Evolutionary conservation across 2,888 invertebrate genomes (phyloP).

Genomic region (Ectemnius cavifrons): DNA sequence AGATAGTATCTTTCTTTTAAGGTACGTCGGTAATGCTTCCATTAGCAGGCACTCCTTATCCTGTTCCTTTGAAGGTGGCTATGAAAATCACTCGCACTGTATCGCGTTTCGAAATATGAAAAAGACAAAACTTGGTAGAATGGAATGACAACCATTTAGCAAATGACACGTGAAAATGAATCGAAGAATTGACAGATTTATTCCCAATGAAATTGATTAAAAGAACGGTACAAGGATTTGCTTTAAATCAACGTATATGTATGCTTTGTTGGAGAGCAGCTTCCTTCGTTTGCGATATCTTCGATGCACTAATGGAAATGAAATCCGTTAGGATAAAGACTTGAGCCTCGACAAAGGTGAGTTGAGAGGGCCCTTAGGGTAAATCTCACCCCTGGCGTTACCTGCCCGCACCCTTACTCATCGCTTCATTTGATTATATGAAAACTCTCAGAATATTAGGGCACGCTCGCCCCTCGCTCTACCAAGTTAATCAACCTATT

Average conservation of each 20-base stretch:
- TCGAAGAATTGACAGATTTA: too few species aligned
- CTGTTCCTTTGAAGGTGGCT: slow-evolving; percentile 6
- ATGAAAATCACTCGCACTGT: too few species aligned
- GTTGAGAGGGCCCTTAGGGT: slow-evolving; percentile 56
- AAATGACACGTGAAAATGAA: too few species aligned
- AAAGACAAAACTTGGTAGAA: too few species aligned
- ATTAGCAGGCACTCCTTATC: slow-evolving; percentile 56
- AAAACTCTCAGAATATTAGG: slow-evolving; percentile 42
- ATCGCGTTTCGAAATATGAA: too few species aligned
- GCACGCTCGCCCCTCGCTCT: slow-evolving; percentile 34
- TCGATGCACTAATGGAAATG: slow-evolving; percentile 68
- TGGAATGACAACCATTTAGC: too few species aligned
- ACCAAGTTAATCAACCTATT: slow-evolving; percentile 52
- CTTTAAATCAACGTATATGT: too few species aligned
- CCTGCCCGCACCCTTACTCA: slow-evolving; percentile 46
- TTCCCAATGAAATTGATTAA: too few species aligned
- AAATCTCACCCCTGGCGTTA: slow-evolving; percentile 62
- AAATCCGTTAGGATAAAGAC: slow-evolving; percentile 69
- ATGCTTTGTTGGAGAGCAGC: slow-evolving; percentile 14
- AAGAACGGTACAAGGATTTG: too few species aligned
- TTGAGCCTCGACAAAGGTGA: slow-evolving; percentile 55
- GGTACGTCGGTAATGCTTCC: slow-evolving; percentile 56
- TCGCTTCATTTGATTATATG: slow-evolving; percentile 66
- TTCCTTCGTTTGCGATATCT: slow-evolving; percentile 57
- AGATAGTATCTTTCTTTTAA: slow-evolving; percentile 29